A percentile compares a stretch with the other conserved stretches of the same genome.
Conservation (phyloP, 2,888 invertebrate species). For the Rosalia funebris region DNA sequence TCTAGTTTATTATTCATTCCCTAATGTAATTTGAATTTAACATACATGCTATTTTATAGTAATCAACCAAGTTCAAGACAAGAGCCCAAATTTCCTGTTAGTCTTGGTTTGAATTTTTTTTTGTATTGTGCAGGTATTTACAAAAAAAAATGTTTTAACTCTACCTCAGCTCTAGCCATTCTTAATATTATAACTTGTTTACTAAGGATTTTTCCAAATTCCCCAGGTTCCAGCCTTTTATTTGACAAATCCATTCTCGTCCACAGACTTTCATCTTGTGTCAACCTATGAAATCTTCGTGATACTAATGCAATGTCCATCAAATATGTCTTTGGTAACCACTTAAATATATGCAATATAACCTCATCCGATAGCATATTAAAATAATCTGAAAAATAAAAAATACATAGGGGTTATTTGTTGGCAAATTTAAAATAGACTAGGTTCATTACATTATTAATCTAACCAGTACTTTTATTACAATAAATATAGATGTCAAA, state of each 20-base stretch:
- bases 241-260: slow-evolving; percentile 82
- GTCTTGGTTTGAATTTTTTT: too few relatives aligned
- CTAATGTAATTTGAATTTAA: too few relatives aligned
- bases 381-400: slow-evolving; percentile 72
- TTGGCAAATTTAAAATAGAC: too few relatives aligned
- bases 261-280: slow-evolving; percentile 89
- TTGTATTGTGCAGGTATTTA: too few relatives aligned
- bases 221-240: slow-evolving; percentile 73
- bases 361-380: slow-evolving; percentile 85
- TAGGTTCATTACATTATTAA: too few relatives aligned
- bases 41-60: too few relatives aligned
- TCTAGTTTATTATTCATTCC: too few relatives aligned
- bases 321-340: slow-evolving; percentile 82
- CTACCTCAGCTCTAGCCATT: slow-evolving; percentile 82
- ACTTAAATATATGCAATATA: slow-evolving; percentile 81
- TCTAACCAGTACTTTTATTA: too few relatives aligned
- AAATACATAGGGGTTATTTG: slow-evolving; percentile 37
- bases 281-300: slow-evolving; percentile 81
- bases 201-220: slow-evolving; percentile 78
- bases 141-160: too few relatives aligned
- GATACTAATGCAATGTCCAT: slow-evolving; percentile 78
- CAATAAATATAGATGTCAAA: too few relatives aligned
- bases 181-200: slow-evolving; percentile 82
- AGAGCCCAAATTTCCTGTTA: too few relatives aligned
- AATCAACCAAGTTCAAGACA: too few relatives aligned